Evolutionary conservation across 1,140 invertebrate genomes (phyloP).

Genomic region (Monomorium pharaonis): DNA sequence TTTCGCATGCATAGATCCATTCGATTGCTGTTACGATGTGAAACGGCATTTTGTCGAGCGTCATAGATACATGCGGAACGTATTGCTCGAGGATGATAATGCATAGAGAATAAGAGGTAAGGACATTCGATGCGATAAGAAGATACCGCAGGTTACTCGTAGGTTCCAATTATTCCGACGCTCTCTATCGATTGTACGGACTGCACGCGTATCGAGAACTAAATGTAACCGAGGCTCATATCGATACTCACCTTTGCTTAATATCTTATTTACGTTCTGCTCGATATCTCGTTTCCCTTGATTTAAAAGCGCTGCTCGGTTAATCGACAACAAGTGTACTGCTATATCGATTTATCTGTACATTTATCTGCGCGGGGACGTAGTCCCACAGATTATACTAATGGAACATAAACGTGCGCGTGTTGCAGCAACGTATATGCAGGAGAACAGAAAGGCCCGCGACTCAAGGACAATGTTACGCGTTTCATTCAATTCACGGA

Average conservation of each 20-base stretch:
- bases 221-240: neutral
- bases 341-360: constrained; percentile 37
- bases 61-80: neutral
- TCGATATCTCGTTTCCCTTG: neutral
- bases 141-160: neutral
- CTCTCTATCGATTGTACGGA: neutral
- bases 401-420: constrained; percentile 13
- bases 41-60: neutral
- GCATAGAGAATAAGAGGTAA: neutral
- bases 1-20: constrained; percentile 1
- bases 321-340: constrained; percentile 26
- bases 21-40: neutral
- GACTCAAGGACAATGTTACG: constrained; percentile 44
- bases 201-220: neutral
- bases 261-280: neutral
- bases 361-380: neutral
- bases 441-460: constrained; percentile 21
- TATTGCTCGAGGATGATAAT: neutral
- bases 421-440: constrained; percentile 21
- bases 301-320: constrained; percentile 5
- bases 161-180: neutral
- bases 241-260: constrained; percentile 2
- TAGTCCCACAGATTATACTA: constrained; percentile 13
- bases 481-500: constrained; percentile 31
- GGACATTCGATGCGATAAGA: too few relatives aligned